Evolutionary conservation across 2,888 invertebrate genomes (phyloP), one percentile per base, ranked within the genome.

Genomic region (Agrochola lota): DNA sequence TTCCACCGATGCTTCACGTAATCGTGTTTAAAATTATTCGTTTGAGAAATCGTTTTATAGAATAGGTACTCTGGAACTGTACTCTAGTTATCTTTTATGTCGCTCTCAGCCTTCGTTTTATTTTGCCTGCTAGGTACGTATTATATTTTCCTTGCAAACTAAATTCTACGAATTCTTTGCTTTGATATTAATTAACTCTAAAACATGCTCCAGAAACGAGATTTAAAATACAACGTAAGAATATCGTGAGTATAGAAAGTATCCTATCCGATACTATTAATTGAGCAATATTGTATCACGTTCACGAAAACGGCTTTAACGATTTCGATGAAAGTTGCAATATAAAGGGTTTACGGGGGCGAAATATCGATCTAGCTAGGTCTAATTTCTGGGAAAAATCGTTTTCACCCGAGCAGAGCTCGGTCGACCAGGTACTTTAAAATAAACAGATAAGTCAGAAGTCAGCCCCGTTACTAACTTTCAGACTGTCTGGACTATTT

Each of bases 11-110:
- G 15, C 6, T 62, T 71, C 30, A 67, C 49, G 55, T 70, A 70
- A 75, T 75, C 55, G 49, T 43, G 35, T 74, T 52, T 35, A 57
- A 40, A 57, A 73, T 62, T 20, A 73, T 35, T 60, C 17, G 6
- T 23, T 49, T 46, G n/a, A 15, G 35, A 20, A 63, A 64, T 71
- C 0, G 11, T 59, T 71, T 35, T 40, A 69, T 30, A 2, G 12
- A 52, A 59, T 40, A 23, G 1, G 15, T 23, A 26, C 11, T 40
- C 35, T 15, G 23, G 52, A 17, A 23, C 30, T 30, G 57, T 59
- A 30, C 23, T 30, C 12, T 8, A 3, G 35, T 20, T 46, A 74
- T 49, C 23, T 26, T 17, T 26, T n/a, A 35, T 1, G 7, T 17
- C 26, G 2, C 23, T 74, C 46, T 26, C n/a, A 73, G n/a, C 20